Evolutionary conservation across 2,797 vertebrate genomes (phyloP).

Genomic region (Prunella strophiata): DNA sequence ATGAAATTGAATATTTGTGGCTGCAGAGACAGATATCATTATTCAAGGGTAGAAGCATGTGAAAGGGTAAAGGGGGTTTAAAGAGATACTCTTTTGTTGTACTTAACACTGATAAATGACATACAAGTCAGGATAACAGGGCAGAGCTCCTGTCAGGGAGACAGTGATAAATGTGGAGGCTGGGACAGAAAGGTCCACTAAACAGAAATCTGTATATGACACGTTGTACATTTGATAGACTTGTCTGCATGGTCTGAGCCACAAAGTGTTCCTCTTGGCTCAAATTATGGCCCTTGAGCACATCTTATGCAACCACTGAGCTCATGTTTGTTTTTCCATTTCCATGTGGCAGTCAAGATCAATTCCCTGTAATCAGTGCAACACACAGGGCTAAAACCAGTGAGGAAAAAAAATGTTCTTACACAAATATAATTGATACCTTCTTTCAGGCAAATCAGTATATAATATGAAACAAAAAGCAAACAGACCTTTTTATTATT

Average conservation of each 20-base stretch:
- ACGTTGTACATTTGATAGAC: slow-evolving; percentile 66
- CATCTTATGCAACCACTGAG: background rate
- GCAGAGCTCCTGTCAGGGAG: slow-evolving; percentile 73
- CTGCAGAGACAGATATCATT: slow-evolving; percentile 66
- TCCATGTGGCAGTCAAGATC: slow-evolving; percentile 36
- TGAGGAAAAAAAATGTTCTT: background rate
- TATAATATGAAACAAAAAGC: slow-evolving; percentile 33
- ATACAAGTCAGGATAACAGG: slow-evolving; percentile 76
- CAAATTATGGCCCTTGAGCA: background rate
- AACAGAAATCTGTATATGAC: slow-evolving; percentile 72
- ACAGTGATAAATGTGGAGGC: slow-evolving; percentile 74
- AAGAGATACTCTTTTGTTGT: slow-evolving; percentile 74
- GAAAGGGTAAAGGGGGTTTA: slow-evolving; percentile 73
- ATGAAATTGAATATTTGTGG: slow-evolving; percentile 63
- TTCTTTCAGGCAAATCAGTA: background rate
- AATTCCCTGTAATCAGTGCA: slow-evolving; percentile 41
- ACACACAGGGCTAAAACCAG: background rate
- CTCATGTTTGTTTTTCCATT: slow-evolving; percentile 31
- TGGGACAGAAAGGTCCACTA: slow-evolving; percentile 62
- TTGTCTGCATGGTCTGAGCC: slow-evolving; percentile 35
- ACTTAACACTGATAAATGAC: slow-evolving; percentile 79
- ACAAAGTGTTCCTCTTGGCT: slow-evolving; percentile 13
- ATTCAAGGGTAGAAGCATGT: slow-evolving; percentile 69
- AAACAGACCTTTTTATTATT: slow-evolving; percentile 4
- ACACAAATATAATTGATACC: slow-evolving; percentile 29